Conservation (phyloP, 2,888 invertebrate species). For the Tipula confusa region DNA sequence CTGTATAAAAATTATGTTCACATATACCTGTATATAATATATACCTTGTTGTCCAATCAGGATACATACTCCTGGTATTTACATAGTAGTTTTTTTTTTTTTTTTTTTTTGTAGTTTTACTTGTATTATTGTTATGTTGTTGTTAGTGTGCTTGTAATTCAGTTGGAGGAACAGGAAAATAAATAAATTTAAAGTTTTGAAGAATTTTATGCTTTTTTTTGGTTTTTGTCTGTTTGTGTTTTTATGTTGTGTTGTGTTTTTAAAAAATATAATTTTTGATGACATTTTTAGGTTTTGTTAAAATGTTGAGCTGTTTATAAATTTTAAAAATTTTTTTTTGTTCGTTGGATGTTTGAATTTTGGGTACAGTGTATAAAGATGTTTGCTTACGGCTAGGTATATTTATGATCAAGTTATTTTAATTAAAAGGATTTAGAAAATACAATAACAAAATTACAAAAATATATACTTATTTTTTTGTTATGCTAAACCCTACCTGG, state of each 20-base stretch:
- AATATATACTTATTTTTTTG: too few species aligned
- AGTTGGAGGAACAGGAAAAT: background rate
- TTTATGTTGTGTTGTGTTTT: background rate
- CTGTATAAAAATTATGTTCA: background rate
- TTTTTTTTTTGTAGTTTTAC: background rate
- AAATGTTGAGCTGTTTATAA: background rate
- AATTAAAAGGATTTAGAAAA: background rate
- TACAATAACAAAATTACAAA: background rate
- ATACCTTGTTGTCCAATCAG: background rate
- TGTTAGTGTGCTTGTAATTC: background rate
- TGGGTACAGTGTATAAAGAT: background rate
- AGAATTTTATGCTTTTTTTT: background rate
- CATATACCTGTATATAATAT: background rate
- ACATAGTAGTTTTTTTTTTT: background rate
- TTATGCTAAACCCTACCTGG: background rate
- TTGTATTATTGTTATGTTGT: background rate
- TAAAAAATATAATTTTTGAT: background rate
- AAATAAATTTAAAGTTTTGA: background rate
- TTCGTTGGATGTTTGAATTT: background rate
- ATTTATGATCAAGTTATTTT: background rate
- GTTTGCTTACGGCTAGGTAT: background rate
- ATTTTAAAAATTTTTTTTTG: background rate
- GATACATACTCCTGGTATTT: background rate
- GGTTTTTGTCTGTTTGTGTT: background rate
- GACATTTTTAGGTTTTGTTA: conserved; percentile 20